Evolutionary conservation across 2,888 invertebrate genomes (phyloP).

Genomic region (Ctenicera cuprea): DNA sequence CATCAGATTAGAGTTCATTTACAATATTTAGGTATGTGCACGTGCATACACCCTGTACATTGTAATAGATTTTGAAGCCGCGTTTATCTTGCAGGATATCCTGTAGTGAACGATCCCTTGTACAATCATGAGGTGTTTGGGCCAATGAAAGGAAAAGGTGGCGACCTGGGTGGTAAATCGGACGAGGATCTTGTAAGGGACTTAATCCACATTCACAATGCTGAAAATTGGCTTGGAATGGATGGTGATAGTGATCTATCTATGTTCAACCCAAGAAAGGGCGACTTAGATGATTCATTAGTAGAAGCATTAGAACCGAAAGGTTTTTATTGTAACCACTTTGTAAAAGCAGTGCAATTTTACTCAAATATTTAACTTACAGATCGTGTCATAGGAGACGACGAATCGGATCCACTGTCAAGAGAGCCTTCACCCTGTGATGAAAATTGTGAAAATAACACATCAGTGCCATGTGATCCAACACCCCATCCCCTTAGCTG

Average conservation of each 20-base stretch:
- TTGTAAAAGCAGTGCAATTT: not conserved
- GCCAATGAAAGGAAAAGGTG: constrained; percentile 91
- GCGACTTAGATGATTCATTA: constrained; percentile 78
- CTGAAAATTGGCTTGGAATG: constrained; percentile 95
- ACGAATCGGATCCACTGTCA: constrained; percentile 79
- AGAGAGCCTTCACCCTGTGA: constrained; percentile 84
- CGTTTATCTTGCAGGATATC: constrained; percentile 83
- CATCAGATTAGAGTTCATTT: constrained; percentile 99
- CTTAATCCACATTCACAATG: constrained; percentile 93
- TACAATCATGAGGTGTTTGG: constrained; percentile 98
- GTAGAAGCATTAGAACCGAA: constrained; percentile 69
- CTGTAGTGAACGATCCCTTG: constrained; percentile 97
- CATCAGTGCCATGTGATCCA: constrained; percentile 67
- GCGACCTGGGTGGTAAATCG: constrained; percentile 90
- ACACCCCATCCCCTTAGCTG: constrained; percentile 69
- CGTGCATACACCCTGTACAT: not conserved
- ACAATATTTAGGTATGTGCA: constrained; percentile 94
- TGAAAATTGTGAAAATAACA: constrained; percentile 72
- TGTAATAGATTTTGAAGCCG: constrained; percentile 51
- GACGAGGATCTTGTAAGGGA: constrained; percentile 93
- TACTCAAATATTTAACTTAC: constrained; percentile 43
- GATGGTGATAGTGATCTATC: constrained; percentile 91
- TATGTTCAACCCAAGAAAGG: constrained; percentile 84
- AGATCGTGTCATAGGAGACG: constrained; percentile 75
- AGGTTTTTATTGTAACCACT: constrained; percentile 61